Evolutionary conservation across 2,113 vertebrate species (phyloP), one percentile per base, ranked within the genome.

Genomic region (Campylorhamphus procurvoides): DNA sequence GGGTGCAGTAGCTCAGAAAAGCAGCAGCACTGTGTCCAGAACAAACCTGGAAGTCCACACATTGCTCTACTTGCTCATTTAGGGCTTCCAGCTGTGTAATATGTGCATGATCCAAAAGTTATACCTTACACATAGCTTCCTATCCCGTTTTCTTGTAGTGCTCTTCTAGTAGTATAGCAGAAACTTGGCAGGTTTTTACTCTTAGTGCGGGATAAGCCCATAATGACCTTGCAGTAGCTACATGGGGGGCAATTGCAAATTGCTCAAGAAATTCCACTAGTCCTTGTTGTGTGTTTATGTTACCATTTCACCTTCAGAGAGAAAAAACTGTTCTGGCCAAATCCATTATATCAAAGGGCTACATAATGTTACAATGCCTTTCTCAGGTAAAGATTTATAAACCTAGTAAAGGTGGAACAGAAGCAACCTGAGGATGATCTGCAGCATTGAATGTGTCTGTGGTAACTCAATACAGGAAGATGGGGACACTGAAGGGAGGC

Each of bases 11-110:
- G 88, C 89, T 96, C 63, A 31, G 89, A 74, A 94, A 85, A 80
- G 79, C 76, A 67, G 79, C 88, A 62, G 2, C 0, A 0, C 72
- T 33, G 23, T 29, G 27, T 80, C 75, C 68, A 66, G 83, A 76
- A 8, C 79, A 73, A 95, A 92, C 94, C 94, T 95, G 40, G 40
- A 92, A 92, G 76, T 88, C 71, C 59, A 39, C 79, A 44, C 24
- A 1, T 31, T 28, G 58, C 66, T 84, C 7, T 44, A 3, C 64
- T 95, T 66, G 16, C 40, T 73, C 14, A 39, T 85, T 84, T 56
- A 60, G 52, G 44, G 44, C 73, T 89, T 90, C 62, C 90, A 96
- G 63, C 92, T 72, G 77, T 49, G 67, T 35, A 29, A 60, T 52
- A 27, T 40, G 12, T 60, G 40, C 7, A 1, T 18, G 44, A 68